Evolutionary conservation across 2,797 vertebrate genomes (phyloP).

Genomic region (Lagodon rhomboides): DNA sequence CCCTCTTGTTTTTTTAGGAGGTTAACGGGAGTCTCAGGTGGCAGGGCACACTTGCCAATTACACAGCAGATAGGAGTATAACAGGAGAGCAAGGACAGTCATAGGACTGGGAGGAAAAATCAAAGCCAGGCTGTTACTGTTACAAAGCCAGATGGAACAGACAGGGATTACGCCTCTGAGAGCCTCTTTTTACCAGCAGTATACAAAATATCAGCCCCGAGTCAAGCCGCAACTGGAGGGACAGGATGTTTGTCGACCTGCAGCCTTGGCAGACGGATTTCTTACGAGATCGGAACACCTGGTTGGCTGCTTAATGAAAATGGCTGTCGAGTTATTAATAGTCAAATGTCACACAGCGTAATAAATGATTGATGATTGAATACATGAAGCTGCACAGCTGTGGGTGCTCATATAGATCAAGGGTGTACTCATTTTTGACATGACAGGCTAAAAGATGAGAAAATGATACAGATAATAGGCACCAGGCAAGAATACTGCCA

Average conservation of each 20-base stretch:
- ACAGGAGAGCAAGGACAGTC: constrained; percentile 65
- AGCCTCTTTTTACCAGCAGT: constrained; percentile 20
- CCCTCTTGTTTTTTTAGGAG: constrained; percentile 45
- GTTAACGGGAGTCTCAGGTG: constrained; percentile 84
- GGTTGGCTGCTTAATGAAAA: constrained; percentile 41
- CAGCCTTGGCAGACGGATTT: constrained; percentile 15
- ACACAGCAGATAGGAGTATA: constrained; percentile 75
- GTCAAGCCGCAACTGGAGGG: background rate
- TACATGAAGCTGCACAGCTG: background rate
- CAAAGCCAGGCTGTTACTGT: constrained; percentile 38
- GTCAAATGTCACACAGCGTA: constrained; percentile 24
- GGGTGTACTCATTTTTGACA: background rate
- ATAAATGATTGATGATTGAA: constrained; percentile 24
- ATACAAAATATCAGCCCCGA: constrained; percentile 1
- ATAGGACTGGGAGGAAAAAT: constrained; percentile 49
- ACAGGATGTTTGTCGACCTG: background rate
- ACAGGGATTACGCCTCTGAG: constrained; percentile 43
- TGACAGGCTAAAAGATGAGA: background rate
- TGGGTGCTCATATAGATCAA: constrained; percentile 23
- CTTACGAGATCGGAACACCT: constrained; percentile 41
- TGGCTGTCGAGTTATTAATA: constrained; percentile 14
- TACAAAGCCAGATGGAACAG: constrained; percentile 42
- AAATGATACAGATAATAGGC: background rate
- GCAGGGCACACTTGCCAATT: constrained; percentile 77
- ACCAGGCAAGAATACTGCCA: background rate